These are phyloP conservation scores for Camelus bactrianus DNA, from an alignment of 2,113 vertebrate genomes.

Conservation along the genomic window DNA sequence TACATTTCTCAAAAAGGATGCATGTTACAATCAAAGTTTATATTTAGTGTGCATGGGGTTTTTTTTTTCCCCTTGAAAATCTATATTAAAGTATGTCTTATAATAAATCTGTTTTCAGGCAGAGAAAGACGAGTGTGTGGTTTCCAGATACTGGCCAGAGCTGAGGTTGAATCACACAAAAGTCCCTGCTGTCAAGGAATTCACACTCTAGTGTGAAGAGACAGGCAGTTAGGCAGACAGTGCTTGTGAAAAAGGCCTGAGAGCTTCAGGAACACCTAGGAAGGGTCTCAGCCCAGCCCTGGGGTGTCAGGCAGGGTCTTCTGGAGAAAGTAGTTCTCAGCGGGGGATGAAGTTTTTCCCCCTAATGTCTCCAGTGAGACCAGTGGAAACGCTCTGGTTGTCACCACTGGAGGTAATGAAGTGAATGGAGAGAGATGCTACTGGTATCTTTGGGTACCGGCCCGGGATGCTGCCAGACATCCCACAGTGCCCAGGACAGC, in stretches of 20 bases:
- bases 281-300: background rate
- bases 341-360: background rate
- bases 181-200: background rate
- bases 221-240: background rate
- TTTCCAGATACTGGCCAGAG: background rate
- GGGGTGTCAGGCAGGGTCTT: background rate
- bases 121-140: background rate
- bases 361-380: background rate
- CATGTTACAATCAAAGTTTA: background rate
- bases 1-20: background rate
- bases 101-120: background rate
- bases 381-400: background rate
- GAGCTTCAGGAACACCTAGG: background rate
- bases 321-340: background rate
- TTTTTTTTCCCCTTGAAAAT: background rate
- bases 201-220: background rate
- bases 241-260: background rate
- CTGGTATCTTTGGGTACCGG: background rate
- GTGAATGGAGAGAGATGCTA: background rate
- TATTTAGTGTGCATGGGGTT: background rate
- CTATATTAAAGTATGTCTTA: background rate
- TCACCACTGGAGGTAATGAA: background rate
- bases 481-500: background rate
- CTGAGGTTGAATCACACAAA: background rate
- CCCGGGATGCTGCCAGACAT: background rate